These are phyloP conservation scores for Chrysopa pallens DNA, from an alignment of 1,140 invertebrate species.

Conservation along the genomic window DNA sequence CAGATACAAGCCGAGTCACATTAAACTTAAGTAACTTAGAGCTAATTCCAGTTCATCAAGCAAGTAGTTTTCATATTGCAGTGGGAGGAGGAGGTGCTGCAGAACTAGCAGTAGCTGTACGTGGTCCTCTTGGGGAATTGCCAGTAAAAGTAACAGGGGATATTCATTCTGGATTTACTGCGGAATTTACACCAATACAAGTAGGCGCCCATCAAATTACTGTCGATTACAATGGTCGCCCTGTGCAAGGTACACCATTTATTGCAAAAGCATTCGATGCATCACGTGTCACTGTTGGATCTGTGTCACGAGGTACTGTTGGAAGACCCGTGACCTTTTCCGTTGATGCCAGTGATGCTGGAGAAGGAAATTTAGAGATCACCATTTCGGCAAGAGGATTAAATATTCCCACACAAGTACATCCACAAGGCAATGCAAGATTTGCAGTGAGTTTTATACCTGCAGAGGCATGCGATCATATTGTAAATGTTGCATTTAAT, in stretches of 20 bases:
- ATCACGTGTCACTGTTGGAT: constrained; percentile 69
- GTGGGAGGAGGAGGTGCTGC: constrained; percentile 72
- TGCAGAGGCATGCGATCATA: constrained; percentile 80
- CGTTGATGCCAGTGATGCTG: constrained; percentile 89
- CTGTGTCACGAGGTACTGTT: constrained; percentile 61
- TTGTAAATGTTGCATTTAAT: constrained; percentile 94
- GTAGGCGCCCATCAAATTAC: constrained; percentile 76
- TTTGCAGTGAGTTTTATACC: constrained; percentile 95
- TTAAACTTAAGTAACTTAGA: constrained; percentile 65
- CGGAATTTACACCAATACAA: constrained; percentile 76
- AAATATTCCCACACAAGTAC: constrained; percentile 95
- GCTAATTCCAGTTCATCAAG: constrained; percentile 70
- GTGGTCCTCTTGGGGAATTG: constrained; percentile 58
- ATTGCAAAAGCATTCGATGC: constrained; percentile 86
- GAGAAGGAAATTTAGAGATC: constrained; percentile 95
- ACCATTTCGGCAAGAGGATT: constrained; percentile 84
- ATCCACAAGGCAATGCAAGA: constrained; percentile 70
- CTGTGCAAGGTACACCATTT: constrained; percentile 77
- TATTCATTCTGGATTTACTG: constrained; percentile 66
- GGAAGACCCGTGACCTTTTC: constrained; percentile 80
- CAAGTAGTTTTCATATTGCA: constrained; percentile 75
- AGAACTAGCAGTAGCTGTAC: constrained; percentile 73
- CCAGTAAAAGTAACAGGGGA: constrained; percentile 82
- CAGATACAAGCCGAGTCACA: constrained; percentile 61
- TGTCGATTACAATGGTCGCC: constrained; percentile 72